Percentiles rank a stretch among this genome's conserved stretches.
Evolutionary conservation across 1,140 invertebrate species (phyloP).

Genomic region (Drosophila lacertosa): DNA sequence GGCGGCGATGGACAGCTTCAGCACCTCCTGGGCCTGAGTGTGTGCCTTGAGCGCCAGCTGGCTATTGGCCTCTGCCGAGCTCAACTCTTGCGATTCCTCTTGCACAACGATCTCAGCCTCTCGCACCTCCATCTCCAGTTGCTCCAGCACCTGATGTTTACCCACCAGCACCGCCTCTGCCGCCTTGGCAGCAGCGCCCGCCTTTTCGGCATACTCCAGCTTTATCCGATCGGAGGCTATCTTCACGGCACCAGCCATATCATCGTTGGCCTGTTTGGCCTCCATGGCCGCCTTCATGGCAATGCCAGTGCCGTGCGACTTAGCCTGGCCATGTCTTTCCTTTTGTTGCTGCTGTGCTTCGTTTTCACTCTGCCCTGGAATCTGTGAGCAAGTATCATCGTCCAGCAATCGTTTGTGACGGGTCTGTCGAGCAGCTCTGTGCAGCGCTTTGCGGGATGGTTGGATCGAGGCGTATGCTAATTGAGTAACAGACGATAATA

Average conservation of each 20-base stretch:
- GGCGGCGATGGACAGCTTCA: slow-evolving; percentile 15
- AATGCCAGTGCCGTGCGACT: slow-evolving; percentile 38
- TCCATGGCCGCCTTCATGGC: slow-evolving; percentile 58
- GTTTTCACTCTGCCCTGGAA: background rate
- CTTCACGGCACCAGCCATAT: slow-evolving; percentile 57
- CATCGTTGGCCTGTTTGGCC: slow-evolving; percentile 64
- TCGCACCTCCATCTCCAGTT: slow-evolving; percentile 62
- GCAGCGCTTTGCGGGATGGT: background rate
- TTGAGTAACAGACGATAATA: slow-evolving; percentile 30
- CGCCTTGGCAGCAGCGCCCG: slow-evolving; percentile 52
- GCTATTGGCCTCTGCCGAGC: slow-evolving; percentile 36
- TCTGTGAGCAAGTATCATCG: too few species aligned
- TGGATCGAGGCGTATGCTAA: background rate
- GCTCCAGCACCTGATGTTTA: slow-evolving; percentile 55
- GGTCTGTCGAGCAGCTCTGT: background rate
- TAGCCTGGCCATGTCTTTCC: slow-evolving; percentile 5
- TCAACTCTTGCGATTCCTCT: slow-evolving; percentile 48
- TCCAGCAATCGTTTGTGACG: slow-evolving; percentile 8
- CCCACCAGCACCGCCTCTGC: slow-evolving; percentile 53
- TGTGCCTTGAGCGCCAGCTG: slow-evolving; percentile 38
- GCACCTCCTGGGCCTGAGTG: slow-evolving; percentile 33
- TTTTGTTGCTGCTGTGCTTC: background rate
- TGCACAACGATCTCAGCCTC: slow-evolving; percentile 55
- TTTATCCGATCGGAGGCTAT: slow-evolving; percentile 57
- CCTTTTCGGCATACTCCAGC: slow-evolving; percentile 61